Conservation (phyloP, 2,888 invertebrate species). For the Tachina grossa region DNA sequence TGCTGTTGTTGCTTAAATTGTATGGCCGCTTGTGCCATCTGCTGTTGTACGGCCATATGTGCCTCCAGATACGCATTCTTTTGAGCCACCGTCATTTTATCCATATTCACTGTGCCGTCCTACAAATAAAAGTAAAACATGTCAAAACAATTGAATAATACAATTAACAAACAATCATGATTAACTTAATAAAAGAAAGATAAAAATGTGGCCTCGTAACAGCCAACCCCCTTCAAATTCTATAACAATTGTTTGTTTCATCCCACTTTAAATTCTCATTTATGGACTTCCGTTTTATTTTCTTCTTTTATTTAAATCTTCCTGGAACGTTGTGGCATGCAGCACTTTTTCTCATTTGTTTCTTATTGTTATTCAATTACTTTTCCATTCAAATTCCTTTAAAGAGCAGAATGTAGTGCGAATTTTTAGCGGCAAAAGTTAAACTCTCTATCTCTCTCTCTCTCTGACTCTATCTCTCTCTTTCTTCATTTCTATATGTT, state of each 20-base stretch:
- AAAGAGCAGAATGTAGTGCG: slow-evolving; percentile 28
- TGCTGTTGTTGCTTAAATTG: slow-evolving; percentile 83
- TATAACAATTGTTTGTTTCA: slow-evolving; percentile 42
- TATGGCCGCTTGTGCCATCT: slow-evolving; percentile 89
- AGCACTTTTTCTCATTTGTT: slow-evolving; percentile 10
- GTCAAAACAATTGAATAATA: slow-evolving; percentile 1
- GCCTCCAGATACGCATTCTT: slow-evolving; percentile 90
- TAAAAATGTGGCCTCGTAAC: not conserved
- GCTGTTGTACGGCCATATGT: slow-evolving; percentile 89
- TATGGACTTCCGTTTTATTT: slow-evolving; percentile 30
- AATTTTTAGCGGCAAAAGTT: slow-evolving; percentile 61
- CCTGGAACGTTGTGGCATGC: slow-evolving; percentile 33
- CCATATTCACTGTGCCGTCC: slow-evolving; percentile 88
- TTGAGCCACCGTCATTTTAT: slow-evolving; percentile 90
- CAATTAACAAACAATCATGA: slow-evolving; percentile 4
- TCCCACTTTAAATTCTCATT: slow-evolving; percentile 21
- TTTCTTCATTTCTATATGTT: slow-evolving; percentile 5
- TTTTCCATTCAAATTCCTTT: slow-evolving; percentile 37
- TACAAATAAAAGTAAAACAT: slow-evolving; percentile 75
- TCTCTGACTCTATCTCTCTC: not conserved
- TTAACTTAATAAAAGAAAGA: not conserved
- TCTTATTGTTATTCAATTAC: not conserved
- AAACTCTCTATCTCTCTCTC: slow-evolving; percentile 13
- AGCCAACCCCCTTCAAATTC: slow-evolving; percentile 13
- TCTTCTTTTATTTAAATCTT: slow-evolving; percentile 14